These are phyloP conservation scores for Mormyrus iriodes DNA, from an alignment of 2,113 vertebrate species.

Conservation along the genomic window DNA sequence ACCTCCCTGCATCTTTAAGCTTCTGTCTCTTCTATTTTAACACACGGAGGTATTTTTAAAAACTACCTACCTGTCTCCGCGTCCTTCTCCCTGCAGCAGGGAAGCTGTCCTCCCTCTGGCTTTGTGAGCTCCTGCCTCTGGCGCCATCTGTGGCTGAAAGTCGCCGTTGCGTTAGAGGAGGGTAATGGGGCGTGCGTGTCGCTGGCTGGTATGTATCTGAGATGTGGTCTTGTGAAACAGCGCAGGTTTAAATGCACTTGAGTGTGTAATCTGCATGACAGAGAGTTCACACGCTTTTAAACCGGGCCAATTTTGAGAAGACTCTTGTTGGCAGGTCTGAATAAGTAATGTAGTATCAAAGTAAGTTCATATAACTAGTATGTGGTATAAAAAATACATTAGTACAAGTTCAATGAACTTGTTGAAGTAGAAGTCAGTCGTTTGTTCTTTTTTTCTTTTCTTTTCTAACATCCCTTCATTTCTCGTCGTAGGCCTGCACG, in stretches of 20 bases:
- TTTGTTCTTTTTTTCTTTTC: neutral
- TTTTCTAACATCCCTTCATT: neutral
- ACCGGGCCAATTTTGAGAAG: neutral
- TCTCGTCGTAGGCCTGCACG: conserved; percentile 46
- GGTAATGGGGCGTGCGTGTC: conserved; percentile 43
- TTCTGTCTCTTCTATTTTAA: neutral
- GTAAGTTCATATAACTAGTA: neutral
- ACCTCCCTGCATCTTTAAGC: neutral
- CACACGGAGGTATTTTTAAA: neutral
- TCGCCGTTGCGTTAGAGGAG: conserved; percentile 38
- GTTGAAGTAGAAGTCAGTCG: neutral
- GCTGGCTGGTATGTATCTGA: conserved; percentile 44
- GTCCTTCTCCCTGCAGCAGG: conserved; percentile 39
- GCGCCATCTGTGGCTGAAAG: conserved; percentile 50
- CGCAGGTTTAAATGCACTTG: neutral
- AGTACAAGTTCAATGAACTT: neutral
- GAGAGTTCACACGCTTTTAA: neutral
- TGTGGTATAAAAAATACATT: neutral
- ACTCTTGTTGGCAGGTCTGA: neutral
- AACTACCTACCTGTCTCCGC: neutral
- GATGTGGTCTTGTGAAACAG: neutral
- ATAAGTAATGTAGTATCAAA: neutral
- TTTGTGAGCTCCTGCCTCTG: conserved; percentile 41
- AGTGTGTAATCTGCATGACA: no score
- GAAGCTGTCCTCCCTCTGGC: conserved; percentile 23